A percentile compares a stretch with the other conserved stretches of the same genome.
Conservation (phyloP, 1,140 invertebrate genomes). For the Drosophila ananassae region DNA sequence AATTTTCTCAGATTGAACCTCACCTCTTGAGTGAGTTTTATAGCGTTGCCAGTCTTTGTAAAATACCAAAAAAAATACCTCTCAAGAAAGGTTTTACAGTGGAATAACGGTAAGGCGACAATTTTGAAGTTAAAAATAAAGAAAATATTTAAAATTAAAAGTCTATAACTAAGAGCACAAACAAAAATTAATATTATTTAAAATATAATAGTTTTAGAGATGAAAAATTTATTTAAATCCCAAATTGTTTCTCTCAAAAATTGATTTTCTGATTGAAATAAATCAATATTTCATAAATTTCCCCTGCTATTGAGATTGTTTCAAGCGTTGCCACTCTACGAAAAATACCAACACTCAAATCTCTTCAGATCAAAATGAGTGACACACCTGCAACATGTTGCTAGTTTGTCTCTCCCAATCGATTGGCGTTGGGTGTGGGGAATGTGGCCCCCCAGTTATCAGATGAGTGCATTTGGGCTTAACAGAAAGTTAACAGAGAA, state of each 20-base stretch:
- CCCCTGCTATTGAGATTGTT: not conserved
- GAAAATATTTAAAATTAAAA: too few species aligned
- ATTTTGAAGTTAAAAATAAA: too few species aligned
- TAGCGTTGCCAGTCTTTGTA: not conserved
- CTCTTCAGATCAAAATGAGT: not conserved
- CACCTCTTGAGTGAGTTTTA: not conserved
- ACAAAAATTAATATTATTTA: too few species aligned
- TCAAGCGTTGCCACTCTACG: not conserved
- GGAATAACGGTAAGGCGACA: not conserved
- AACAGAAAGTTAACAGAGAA: not conserved
- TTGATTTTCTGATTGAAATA: too few species aligned
- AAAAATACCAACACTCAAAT: not conserved
- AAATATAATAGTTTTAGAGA: too few species aligned
- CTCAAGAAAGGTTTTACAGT: not conserved
- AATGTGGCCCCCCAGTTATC: not conserved
- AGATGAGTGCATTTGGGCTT: not conserved
- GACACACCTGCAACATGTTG: slow-evolving; percentile 1
- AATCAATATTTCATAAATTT: not conserved
- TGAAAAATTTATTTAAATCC: too few species aligned
- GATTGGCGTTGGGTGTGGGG: not conserved
- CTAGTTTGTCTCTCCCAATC: not conserved
- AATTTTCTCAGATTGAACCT: slow-evolving; percentile 7
- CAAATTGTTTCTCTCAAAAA: not conserved
- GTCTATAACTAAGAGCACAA: too few species aligned
- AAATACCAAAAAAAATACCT: not conserved